Conservation (phyloP, 23 tunicate genomes). For the Styela plicata region DNA sequence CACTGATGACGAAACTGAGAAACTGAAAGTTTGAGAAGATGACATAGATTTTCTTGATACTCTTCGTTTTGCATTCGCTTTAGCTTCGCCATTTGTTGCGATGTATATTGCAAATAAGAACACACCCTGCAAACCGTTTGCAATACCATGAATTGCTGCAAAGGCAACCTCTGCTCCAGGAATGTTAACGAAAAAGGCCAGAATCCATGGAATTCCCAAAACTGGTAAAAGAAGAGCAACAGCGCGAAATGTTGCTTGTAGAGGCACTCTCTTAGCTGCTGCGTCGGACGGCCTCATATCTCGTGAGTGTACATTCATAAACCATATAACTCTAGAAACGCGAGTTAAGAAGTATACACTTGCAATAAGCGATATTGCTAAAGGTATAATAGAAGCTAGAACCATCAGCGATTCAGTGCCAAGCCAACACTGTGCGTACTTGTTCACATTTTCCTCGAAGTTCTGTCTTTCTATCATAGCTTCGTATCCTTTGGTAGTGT, state of each 20-base stretch:
- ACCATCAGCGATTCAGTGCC: conserved; percentile 44
- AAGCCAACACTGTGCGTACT: conserved; percentile 46
- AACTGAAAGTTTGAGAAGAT: conserved; percentile 2
- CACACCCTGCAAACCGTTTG: conserved; percentile 72
- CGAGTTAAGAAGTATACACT: conserved; percentile 25
- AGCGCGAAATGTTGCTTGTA: conserved; percentile 37
- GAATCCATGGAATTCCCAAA: conserved; percentile 64
- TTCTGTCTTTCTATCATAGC: neutral
- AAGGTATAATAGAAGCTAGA: conserved; percentile 43
- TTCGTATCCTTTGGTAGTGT: conserved; percentile 16
- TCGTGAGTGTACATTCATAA: conserved; percentile 26
- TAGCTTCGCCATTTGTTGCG: conserved; percentile 37
- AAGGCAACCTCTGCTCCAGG: conserved; percentile 48
- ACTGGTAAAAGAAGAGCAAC: conserved; percentile 51
- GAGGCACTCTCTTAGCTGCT: neutral
- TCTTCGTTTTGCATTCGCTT: conserved; percentile 34
- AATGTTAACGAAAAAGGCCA: conserved; percentile 63
- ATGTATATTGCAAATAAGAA: conserved; percentile 52
- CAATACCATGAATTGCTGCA: conserved; percentile 37
- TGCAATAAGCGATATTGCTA: conserved; percentile 27
- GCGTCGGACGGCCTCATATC: conserved; percentile 44
- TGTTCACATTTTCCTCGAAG: neutral
- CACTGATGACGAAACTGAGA: neutral
- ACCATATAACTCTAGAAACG: conserved; percentile 43
- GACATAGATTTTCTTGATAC: conserved; percentile 25